phyloP scores from a whole-genome alignment of 2,797 vertebrate species.

The Paramormyrops hopkinsi region DNA sequence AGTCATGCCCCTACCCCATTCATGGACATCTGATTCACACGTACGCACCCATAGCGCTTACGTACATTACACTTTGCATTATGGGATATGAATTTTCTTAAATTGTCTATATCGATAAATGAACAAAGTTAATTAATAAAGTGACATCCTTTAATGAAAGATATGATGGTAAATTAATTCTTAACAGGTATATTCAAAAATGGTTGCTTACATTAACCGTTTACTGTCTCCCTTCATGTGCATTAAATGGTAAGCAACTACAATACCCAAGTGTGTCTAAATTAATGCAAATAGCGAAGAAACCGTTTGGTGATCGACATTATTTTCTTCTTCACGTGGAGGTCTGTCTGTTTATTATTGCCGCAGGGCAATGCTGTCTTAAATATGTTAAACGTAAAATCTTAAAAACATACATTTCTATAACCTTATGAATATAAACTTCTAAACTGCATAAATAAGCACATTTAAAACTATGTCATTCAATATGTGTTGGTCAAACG shows the following conservation, averaged over 20 bases:
- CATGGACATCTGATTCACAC: conserved; percentile 49
- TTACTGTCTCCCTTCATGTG: background rate
- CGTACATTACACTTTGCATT: conserved; percentile 34
- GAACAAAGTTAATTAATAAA: background rate
- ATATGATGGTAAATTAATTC: background rate
- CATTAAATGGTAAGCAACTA: conserved; percentile 22
- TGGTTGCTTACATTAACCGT: background rate
- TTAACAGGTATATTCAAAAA: background rate
- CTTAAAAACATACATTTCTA: background rate
- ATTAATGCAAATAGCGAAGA: background rate
- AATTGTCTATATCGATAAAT: background rate
- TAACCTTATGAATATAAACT: background rate
- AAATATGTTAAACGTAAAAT: background rate
- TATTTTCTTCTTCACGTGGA: background rate
- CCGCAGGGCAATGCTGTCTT: background rate
- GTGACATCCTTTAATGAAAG: background rate
- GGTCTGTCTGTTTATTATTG: conserved; percentile 3
- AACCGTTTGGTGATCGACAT: conserved; percentile 23
- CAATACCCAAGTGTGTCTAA: conserved; percentile 27
- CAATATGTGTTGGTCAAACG: background rate
- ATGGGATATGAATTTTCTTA: conserved; percentile 52
- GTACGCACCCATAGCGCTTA: conserved; percentile 46
- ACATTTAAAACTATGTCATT: background rate
- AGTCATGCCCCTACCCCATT: conserved; percentile 40
- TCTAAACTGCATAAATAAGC: background rate